Evolutionary conservation across 2,888 invertebrate genomes (phyloP).

Genomic region (Lymantria monacha): DNA sequence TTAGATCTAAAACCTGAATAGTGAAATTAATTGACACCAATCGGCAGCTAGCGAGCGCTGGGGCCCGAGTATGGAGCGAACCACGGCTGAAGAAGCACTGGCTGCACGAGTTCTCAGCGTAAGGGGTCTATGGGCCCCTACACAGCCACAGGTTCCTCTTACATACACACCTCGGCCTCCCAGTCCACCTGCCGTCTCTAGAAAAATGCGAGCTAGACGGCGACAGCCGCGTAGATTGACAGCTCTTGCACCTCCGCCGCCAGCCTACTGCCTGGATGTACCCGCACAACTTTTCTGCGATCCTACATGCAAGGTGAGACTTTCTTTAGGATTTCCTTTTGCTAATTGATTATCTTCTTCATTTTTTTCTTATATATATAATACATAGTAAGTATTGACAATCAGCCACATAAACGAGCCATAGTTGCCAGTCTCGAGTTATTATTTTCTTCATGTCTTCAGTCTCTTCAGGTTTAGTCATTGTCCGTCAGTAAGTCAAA

Average conservation of each 20-base stretch:
- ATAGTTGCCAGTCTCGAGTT: too few relatives aligned
- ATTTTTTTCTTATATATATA: too few relatives aligned
- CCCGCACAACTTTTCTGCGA: conserved; percentile 68
- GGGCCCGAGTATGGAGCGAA: conserved; percentile 60
- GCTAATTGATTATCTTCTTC: too few relatives aligned
- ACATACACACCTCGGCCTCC: conserved; percentile 36
- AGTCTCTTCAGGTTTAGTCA: too few relatives aligned
- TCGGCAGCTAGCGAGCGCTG: conserved; percentile 81
- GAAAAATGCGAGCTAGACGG: conserved; percentile 68
- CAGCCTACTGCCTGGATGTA: conserved; percentile 61
- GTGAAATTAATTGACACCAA: conserved; percentile 63
- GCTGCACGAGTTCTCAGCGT: conserved; percentile 59
- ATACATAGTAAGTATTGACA: too few relatives aligned
- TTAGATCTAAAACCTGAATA: background rate
- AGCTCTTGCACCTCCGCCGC: conserved; percentile 56
- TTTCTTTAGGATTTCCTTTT: too few relatives aligned
- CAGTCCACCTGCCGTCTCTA: conserved; percentile 54
- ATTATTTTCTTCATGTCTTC: too few relatives aligned
- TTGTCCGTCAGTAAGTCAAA: too few relatives aligned
- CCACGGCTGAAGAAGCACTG: conserved; percentile 54
- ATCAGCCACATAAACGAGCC: too few relatives aligned
- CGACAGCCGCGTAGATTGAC: conserved; percentile 61
- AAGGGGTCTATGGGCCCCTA: conserved; percentile 51
- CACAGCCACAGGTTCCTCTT: conserved; percentile 18
- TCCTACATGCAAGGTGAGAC: conserved; percentile 65